Percentiles rank a stretch among this genome's conserved stretches.
phyloP scores from a whole-genome alignment of 2,113 vertebrate genomes.

The Hippocampus comes region DNA sequence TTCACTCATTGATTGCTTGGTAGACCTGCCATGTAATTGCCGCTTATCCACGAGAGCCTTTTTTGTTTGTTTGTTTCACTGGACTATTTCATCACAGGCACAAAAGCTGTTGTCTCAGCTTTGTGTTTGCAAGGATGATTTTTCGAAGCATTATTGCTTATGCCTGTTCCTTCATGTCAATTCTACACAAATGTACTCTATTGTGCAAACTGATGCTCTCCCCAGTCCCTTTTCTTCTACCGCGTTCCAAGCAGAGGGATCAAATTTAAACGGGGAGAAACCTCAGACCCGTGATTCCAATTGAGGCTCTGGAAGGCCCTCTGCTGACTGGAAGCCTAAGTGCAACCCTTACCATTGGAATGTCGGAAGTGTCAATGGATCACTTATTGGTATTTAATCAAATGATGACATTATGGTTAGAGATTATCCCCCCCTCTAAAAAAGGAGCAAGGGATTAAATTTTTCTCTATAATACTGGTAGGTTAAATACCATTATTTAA shows the following conservation, averaged over 20 bases:
- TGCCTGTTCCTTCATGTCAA: neutral
- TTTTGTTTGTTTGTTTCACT: conserved; percentile 15
- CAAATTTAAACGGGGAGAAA: neutral
- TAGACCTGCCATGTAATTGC: conserved; percentile 52
- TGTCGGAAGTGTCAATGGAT: neutral
- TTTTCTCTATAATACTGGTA: too few relatives aligned
- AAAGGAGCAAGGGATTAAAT: too few relatives aligned
- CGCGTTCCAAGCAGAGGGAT: neutral
- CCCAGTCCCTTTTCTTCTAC: neutral
- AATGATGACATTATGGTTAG: too few relatives aligned
- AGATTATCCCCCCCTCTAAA: too few relatives aligned
- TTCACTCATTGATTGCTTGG: conserved; percentile 39
- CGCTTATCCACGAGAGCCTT: conserved; percentile 47
- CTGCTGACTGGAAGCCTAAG: conserved; percentile 40
- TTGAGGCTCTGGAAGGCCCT: conserved; percentile 32
- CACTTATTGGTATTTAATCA: too few relatives aligned
- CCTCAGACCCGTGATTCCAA: conserved; percentile 10
- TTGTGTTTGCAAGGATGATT: neutral
- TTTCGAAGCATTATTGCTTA: neutral
- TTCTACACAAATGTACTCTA: neutral
- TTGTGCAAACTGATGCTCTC: neutral
- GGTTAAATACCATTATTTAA: too few relatives aligned
- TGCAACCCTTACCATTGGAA: conserved; percentile 20
- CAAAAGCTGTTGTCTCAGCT: conserved; percentile 10
- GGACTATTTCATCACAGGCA: conserved; percentile 30